Evolutionary conservation across 2,113 vertebrate species (phyloP), one percentile per base, ranked within the genome.

Genomic region (Phalacrocorax carbo): DNA sequence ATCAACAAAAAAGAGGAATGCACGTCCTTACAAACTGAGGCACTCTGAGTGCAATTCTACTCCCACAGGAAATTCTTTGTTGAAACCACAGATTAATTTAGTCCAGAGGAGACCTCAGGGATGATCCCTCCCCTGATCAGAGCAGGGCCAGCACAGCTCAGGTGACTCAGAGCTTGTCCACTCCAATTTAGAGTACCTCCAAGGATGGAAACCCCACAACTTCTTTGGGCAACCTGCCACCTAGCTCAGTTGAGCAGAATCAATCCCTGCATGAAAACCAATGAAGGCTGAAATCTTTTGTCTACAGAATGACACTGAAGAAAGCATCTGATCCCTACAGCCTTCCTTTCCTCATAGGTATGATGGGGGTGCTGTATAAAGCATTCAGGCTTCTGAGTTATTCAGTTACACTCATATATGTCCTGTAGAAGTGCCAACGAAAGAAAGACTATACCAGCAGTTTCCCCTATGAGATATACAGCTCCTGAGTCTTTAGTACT

Each of bases 241-340:
- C 0, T 0, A 32, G 16, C 17, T 54, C 2, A 5, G 34, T 5
- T 30, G 30, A 82, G 57, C 36, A 80, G 73, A 48, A n/a, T n/a
- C 30, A 15, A 76, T 18, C 14, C 44, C 65, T 79, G 18, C 0
- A 3, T 69, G 44, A 46, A 25, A 49, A 79, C 26, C 29, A 75
- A 5, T 22, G 72, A 46, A 36, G 34, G n/a, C 46, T 79, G 79
- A 75, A 82, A 40, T 62, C 44, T 46, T 8, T 2, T 38, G 75
- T 70, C 61, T 58, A 6, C 70, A 71, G 61, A 84, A 69, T 3
- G 62, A 83, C 88, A 76, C 81, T 88, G 90, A 71, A 64, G 55
- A 80, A 90, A 86, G 11, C 20, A 54, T 5, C 64, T 62, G 27
- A 66, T 61, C 40, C 86, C 48, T 79, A 42, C 48, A 91, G 51